These are phyloP conservation scores for Phenganax subtilis DNA, from an alignment of 92 coral and sea anemone species.

Conservation along the genomic window DNA sequence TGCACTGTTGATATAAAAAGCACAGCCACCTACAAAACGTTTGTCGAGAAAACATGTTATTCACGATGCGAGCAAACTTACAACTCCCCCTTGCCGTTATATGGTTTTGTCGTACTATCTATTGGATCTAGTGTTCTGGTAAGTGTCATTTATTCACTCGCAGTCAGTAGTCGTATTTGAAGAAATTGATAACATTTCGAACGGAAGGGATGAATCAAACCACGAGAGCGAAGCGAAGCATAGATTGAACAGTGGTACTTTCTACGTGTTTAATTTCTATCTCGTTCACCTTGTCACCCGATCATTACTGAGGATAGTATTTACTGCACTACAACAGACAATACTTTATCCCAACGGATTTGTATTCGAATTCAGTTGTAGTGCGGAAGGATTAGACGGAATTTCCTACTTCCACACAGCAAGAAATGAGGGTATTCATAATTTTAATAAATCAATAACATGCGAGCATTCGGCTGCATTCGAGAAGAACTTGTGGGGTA, in stretches of 20 bases:
- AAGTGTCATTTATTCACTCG: constrained; percentile 38
- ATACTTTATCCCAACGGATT: not conserved
- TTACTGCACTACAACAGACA: not conserved
- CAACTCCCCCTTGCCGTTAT: not conserved
- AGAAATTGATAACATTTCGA: constrained; percentile 32
- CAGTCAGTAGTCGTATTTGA: constrained; percentile 46
- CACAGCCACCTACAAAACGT: too few relatives aligned
- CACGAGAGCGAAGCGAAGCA: constrained; percentile 24
- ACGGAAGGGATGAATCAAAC: constrained; percentile 45
- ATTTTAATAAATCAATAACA: not conserved
- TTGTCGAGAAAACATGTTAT: too few relatives aligned
- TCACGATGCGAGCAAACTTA: too few relatives aligned
- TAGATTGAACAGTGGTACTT: constrained; percentile 21
- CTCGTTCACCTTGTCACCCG: not conserved
- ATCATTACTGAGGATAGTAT: not conserved
- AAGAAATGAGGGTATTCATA: not conserved
- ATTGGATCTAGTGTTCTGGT: constrained; percentile 9
- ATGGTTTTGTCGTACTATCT: constrained; percentile 32
- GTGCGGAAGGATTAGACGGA: not conserved
- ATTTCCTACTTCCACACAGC: not conserved
- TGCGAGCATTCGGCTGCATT: not conserved
- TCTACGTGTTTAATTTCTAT: constrained; percentile 28
- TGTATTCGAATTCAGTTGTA: not conserved
- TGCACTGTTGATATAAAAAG: too few relatives aligned
- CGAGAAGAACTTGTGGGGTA: not conserved